Percentiles rank a stretch among this genome's conserved stretches.
These are phyloP conservation scores for Morinoia aosen DNA, from an alignment of 2,888 invertebrate species.

Conservation along the genomic window DNA sequence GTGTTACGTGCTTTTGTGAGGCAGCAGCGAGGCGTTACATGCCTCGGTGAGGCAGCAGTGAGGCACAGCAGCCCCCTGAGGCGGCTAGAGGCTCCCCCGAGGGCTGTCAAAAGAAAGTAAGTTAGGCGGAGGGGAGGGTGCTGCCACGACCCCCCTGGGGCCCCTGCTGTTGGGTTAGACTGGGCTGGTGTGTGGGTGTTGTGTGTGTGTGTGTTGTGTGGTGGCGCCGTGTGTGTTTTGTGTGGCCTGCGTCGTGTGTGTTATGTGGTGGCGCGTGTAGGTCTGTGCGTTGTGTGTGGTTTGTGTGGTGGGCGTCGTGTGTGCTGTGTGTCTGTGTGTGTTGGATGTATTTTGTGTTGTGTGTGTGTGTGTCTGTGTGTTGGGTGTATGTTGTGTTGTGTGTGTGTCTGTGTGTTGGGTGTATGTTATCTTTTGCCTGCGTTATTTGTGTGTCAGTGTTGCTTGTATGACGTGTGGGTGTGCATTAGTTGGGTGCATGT, in stretches of 20 bases:
- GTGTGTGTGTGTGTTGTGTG: not conserved
- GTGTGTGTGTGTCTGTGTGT: too few species aligned
- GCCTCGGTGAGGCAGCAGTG: not conserved
- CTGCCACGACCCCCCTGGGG: not conserved
- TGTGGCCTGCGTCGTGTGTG: not conserved
- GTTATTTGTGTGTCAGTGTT: too few species aligned
- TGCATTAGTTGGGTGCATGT: too few species aligned
- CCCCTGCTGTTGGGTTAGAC: not conserved
- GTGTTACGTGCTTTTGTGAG: not conserved
- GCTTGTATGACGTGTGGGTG: too few species aligned
- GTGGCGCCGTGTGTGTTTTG: not conserved
- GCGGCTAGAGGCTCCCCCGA: not conserved
- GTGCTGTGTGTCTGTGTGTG: too few species aligned
- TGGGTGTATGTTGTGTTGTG: too few species aligned
- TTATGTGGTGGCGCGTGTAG: not conserved
- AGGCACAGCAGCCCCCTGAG: not conserved
- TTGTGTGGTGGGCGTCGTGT: too few species aligned
- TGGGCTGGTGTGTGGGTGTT: not conserved
- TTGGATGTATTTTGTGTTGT: too few species aligned
- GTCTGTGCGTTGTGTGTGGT: too few species aligned
- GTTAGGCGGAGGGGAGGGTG: constrained; percentile 38
- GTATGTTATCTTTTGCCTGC: too few species aligned
- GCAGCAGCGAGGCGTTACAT: not conserved
- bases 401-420: too few species aligned
- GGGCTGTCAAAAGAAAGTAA: constrained; percentile 48